Conservation (phyloP, 2,113 vertebrate species). For the Equus quagga region DNA sequence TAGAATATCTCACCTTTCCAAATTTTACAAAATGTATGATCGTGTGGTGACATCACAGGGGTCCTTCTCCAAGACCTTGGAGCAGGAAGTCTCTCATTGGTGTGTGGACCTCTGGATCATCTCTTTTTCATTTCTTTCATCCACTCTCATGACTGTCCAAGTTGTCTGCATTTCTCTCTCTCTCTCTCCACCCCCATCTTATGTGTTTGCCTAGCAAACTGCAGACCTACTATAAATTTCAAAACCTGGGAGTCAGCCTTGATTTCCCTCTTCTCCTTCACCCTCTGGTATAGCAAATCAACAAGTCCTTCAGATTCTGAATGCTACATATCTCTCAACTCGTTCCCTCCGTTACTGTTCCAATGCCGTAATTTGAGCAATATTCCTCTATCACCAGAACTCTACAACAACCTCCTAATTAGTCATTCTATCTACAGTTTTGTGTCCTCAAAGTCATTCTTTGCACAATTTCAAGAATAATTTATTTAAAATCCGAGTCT, state of each 20-base stretch:
- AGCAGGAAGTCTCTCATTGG: background rate
- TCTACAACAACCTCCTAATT: background rate
- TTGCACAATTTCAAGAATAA: background rate
- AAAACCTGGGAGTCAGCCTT: background rate
- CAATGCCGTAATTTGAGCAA: background rate
- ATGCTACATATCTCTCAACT: background rate
- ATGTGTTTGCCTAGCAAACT: background rate
- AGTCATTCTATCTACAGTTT: background rate
- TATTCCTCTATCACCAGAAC: background rate
- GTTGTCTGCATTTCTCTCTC: background rate
- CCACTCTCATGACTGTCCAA: background rate
- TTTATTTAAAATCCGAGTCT: background rate
- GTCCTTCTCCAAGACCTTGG: background rate
- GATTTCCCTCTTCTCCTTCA: background rate
- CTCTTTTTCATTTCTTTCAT: background rate
- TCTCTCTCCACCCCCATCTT: background rate
- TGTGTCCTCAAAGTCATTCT: background rate
- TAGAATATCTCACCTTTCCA: background rate
- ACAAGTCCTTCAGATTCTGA: background rate
- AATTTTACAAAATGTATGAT: background rate
- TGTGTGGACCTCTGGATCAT: background rate
- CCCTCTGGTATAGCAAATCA: background rate
- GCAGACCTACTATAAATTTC: background rate
- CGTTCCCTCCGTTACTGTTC: background rate
- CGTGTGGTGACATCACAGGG: background rate